Conservation (phyloP, 2,113 vertebrate species). For the Butorides virescens region DNA sequence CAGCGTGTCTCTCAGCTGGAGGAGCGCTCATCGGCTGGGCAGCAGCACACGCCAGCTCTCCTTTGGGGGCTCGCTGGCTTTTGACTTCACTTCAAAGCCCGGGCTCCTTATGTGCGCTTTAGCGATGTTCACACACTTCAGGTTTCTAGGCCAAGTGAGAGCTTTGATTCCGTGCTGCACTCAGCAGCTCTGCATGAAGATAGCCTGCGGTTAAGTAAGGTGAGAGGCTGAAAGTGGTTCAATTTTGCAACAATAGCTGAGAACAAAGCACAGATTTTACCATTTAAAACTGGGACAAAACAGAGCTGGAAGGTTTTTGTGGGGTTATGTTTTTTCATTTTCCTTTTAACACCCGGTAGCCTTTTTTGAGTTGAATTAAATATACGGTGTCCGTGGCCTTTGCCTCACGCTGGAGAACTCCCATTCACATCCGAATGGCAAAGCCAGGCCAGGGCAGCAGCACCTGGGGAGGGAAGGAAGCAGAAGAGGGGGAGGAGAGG, state of each 20-base stretch:
- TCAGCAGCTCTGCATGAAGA: not conserved
- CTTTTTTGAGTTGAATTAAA: not conserved
- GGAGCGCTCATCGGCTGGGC: rapidly evolving
- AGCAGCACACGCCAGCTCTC: not conserved
- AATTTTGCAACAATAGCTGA: slow-evolving; percentile 25
- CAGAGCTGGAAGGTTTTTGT: not conserved
- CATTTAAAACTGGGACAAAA: slow-evolving; percentile 33
- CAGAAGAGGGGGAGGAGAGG: not conserved
- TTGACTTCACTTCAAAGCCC: not conserved
- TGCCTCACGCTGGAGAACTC: not conserved
- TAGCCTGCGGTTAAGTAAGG: slow-evolving; percentile 13
- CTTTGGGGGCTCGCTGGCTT: not conserved
- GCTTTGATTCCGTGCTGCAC: not conserved
- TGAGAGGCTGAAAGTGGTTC: slow-evolving; percentile 34
- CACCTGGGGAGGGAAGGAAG: not conserved
- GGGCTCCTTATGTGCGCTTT: not conserved
- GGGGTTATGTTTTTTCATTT: not conserved
- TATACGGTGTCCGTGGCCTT: not conserved
- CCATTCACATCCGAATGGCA: not conserved
- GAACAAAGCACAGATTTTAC: slow-evolving; percentile 39
- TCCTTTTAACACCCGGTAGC: not conserved
- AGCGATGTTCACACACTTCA: not conserved
- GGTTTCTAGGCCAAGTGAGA: slow-evolving; percentile 9
- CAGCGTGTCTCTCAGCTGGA: not conserved
- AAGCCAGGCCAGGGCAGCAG: not conserved